phyloP scores from a whole-genome alignment of 2,797 vertebrate species.

The Paratrypauchen microcephalus region DNA sequence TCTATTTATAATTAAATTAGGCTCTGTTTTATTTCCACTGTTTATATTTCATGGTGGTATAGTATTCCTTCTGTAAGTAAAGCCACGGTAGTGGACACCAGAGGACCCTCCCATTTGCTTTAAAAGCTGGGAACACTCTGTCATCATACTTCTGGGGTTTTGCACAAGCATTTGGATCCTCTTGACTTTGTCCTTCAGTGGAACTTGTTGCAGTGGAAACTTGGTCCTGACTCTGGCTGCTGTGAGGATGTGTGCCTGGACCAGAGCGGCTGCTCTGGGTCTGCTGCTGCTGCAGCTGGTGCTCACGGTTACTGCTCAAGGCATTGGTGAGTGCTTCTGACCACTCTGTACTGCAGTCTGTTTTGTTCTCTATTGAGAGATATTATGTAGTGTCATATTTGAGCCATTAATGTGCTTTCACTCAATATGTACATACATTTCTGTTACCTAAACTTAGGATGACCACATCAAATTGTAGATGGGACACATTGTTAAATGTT shows the following conservation, averaged over 20 bases:
- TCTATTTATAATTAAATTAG: neutral
- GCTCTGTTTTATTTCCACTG: neutral
- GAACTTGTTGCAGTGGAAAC: slow-evolving; percentile 29
- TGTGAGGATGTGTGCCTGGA: slow-evolving; percentile 62
- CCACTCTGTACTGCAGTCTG: neutral
- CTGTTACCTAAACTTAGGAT: too few relatives aligned
- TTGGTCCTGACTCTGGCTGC: slow-evolving; percentile 4
- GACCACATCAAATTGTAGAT: too few relatives aligned
- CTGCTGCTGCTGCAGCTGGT: slow-evolving; percentile 78
- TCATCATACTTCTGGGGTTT: slow-evolving; percentile 60
- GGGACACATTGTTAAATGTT: too few relatives aligned
- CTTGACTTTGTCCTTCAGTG: slow-evolving; percentile 19
- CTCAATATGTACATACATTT: too few relatives aligned
- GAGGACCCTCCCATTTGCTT: slow-evolving; percentile 69
- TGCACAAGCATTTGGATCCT: slow-evolving; percentile 34
- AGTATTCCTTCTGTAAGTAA: slow-evolving; percentile 8
- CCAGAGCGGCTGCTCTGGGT: slow-evolving; percentile 66
- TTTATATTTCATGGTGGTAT: neutral
- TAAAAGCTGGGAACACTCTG: slow-evolving; percentile 60
- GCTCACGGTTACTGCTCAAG: slow-evolving; percentile 73
- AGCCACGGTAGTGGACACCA: slow-evolving; percentile 22
- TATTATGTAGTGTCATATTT: too few relatives aligned
- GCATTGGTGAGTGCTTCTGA: slow-evolving; percentile 83
- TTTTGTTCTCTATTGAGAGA: neutral
- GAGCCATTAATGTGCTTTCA: too few relatives aligned